A percentile compares a stretch with the other conserved stretches of the same genome.
Conservation (phyloP, 2,113 vertebrate genomes). For the Lota lota region DNA sequence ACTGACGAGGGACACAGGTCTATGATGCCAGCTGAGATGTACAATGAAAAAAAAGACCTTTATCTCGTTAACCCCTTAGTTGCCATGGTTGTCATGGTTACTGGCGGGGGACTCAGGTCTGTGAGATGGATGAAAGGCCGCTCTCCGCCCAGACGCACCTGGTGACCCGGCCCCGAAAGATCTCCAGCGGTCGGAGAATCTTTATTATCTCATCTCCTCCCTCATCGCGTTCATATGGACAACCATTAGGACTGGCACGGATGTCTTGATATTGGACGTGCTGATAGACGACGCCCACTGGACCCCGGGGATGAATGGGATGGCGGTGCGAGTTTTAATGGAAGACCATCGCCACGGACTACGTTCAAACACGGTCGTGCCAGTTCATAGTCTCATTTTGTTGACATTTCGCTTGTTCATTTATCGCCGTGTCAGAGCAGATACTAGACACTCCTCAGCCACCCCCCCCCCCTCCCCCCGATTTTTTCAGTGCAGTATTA, state of each 20-base stretch:
- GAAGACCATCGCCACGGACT: neutral
- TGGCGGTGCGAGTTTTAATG: neutral
- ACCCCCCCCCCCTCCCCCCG: neutral
- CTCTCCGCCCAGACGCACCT: slow-evolving; percentile 44
- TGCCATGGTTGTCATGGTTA: neutral
- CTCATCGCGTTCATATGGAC: slow-evolving; percentile 39
- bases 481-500: slow-evolving; percentile 25
- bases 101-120: neutral
- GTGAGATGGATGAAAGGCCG: slow-evolving; percentile 22
- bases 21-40: neutral
- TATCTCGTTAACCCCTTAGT: neutral
- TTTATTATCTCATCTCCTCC: slow-evolving; percentile 34
- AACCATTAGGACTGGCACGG: slow-evolving; percentile 8
- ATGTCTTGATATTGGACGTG: slow-evolving; percentile 28
- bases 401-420: neutral
- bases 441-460: too few relatives aligned
- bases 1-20: neutral
- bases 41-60: neutral
- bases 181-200: slow-evolving; percentile 32
- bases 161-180: slow-evolving; percentile 29
- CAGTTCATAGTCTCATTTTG: neutral
- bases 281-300: slow-evolving; percentile 35
- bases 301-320: neutral
- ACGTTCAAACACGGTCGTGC: neutral
- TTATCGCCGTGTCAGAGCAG: neutral